Percentiles rank a stretch among this genome's conserved stretches.
phyloP scores from a whole-genome alignment of 2,113 vertebrate species.

The Bambusicola thoracicus region DNA sequence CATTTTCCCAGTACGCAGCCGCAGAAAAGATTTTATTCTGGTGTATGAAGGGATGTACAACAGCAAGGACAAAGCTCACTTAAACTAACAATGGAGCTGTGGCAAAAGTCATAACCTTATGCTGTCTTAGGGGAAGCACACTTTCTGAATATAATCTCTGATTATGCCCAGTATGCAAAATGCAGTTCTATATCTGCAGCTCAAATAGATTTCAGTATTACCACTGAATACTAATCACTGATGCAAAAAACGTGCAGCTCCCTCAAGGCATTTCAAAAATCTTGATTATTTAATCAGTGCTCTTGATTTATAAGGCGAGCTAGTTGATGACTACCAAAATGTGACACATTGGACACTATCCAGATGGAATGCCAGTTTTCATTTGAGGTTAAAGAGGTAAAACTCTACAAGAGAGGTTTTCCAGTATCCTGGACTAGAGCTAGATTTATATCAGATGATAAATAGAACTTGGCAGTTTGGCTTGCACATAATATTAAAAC shows the following conservation, averaged over 20 bases:
- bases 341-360: conserved; percentile 82
- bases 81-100: conserved; percentile 47
- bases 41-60: conserved; percentile 63
- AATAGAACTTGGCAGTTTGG: conserved; percentile 81
- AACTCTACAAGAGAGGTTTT: conserved; percentile 79
- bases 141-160: conserved; percentile 45
- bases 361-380: conserved; percentile 85
- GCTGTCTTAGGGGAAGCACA: conserved; percentile 66
- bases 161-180: conserved; percentile 70
- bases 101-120: conserved; percentile 66
- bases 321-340: conserved; percentile 81
- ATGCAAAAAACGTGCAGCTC: conserved; percentile 76
- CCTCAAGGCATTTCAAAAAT: conserved; percentile 82
- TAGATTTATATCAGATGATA: conserved; percentile 79
- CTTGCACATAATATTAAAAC: conserved; percentile 77
- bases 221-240: conserved; percentile 74
- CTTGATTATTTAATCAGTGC: conserved; percentile 86
- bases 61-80: conserved; percentile 59
- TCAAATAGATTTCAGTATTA: conserved; percentile 64
- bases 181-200: conserved; percentile 64
- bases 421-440: conserved; percentile 73
- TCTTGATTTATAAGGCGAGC: conserved; percentile 82
- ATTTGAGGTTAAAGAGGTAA: conserved; percentile 84
- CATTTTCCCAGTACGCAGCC: conserved; percentile 54
- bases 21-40: conserved; percentile 67